Percentiles rank a stretch among this genome's conserved stretches.
These are phyloP conservation scores for Drosophila peninsularis DNA, from an alignment of 2,888 invertebrate species.

Conservation along the genomic window DNA sequence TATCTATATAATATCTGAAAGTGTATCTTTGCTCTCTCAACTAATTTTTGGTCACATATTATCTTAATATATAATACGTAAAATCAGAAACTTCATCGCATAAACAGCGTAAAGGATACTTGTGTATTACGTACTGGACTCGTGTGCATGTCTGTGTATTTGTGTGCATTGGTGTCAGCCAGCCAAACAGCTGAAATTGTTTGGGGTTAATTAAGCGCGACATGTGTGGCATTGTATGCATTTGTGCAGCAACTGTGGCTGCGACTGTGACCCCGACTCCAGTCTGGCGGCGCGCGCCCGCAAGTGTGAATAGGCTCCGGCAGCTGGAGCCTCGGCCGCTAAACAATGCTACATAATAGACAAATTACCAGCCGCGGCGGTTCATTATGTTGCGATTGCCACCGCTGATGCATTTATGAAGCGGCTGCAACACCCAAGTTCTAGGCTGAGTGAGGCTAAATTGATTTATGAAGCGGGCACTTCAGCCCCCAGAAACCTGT, in stretches of 20 bases:
- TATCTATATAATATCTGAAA: neutral
- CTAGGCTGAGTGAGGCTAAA: constrained; percentile 24
- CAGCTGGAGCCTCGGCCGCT: constrained; percentile 41
- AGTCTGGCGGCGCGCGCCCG: constrained; percentile 38
- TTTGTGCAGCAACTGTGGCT: constrained; percentile 42
- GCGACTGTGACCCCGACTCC: constrained; percentile 20
- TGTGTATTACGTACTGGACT: constrained; percentile 13
- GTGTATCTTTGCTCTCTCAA: neutral
- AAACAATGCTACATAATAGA: constrained; percentile 77
- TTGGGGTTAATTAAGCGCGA: constrained; percentile 82
- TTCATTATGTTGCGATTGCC: constrained; percentile 65
- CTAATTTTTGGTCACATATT: neutral
- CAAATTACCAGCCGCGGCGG: constrained; percentile 62
- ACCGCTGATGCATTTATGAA: constrained; percentile 72
- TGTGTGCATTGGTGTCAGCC: constrained; percentile 33
- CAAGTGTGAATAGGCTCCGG: constrained; percentile 68
- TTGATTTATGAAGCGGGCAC: constrained; percentile 43
- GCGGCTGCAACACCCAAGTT: constrained; percentile 36
- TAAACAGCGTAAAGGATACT: constrained; percentile 14
- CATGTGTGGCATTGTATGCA: constrained; percentile 63
- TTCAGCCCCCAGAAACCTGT: constrained; percentile 53
- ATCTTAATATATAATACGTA: neutral
- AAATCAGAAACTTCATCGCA: constrained; percentile 5
- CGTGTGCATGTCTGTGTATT: constrained; percentile 2
- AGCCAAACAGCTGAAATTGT: constrained; percentile 70